Evolutionary conservation across 2,113 vertebrate genomes (phyloP).

Genomic region (Anoura caudifer): DNA sequence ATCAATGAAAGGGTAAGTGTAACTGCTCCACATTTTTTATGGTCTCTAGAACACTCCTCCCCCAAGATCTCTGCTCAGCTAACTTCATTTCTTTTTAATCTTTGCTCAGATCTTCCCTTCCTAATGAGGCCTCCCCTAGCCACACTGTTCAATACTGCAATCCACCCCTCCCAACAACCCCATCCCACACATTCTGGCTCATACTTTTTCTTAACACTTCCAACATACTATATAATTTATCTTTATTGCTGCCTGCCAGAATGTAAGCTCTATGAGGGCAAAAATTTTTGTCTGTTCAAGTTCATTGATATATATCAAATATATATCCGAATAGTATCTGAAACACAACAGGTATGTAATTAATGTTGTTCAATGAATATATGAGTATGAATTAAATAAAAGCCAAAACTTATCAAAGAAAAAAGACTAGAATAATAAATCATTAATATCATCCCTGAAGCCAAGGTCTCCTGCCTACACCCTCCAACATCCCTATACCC

Average conservation of each 20-base stretch:
- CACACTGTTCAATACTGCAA: neutral
- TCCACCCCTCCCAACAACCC: neutral
- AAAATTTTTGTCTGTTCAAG: neutral
- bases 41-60: neutral
- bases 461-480: neutral
- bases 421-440: neutral
- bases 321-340: neutral
- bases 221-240: neutral
- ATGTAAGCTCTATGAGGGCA: neutral
- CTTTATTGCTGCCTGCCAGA: neutral
- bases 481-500: neutral
- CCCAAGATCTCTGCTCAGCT: neutral
- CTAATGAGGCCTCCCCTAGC: neutral
- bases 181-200: neutral
- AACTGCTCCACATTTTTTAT: neutral
- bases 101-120: neutral
- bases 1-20: neutral
- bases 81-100: neutral
- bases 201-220: neutral
- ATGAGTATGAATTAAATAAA: neutral
- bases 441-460: neutral
- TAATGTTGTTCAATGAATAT: conserved; percentile 5
- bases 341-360: neutral
- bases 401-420: neutral
- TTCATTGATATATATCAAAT: neutral